Conservation (phyloP, 2,797 vertebrate species). For the Enteromius unitaeniatus region DNA sequence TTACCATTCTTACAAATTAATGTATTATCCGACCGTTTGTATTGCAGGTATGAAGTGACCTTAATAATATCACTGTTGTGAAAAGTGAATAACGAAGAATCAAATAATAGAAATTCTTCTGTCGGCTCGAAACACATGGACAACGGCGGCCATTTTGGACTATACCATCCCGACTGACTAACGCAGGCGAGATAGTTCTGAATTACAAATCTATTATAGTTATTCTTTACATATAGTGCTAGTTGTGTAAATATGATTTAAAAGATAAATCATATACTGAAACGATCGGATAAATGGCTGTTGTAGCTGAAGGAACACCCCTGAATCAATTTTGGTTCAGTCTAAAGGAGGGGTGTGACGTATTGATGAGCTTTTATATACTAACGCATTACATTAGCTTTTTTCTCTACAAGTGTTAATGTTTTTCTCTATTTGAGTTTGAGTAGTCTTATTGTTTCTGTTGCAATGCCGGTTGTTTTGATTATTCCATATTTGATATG, state of each 20-base stretch:
- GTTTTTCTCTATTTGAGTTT: not conserved
- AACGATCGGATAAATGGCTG: not conserved
- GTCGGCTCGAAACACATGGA: conserved; percentile 40
- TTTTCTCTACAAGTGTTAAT: too few species aligned
- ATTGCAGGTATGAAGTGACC: not conserved
- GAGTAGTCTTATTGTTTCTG: not conserved
- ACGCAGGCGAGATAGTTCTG: not conserved
- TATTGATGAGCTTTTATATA: too few species aligned
- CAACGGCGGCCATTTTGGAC: conserved; percentile 59
- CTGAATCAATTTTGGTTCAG: conserved; percentile 16
- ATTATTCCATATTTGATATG: not conserved
- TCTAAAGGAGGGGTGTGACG: not conserved
- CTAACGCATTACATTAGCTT: too few species aligned
- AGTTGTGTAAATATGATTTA: not conserved
- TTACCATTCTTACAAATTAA: conserved; percentile 43
- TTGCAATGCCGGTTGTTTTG: not conserved
- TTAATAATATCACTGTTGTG: not conserved
- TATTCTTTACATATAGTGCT: not conserved
- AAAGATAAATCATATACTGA: too few species aligned
- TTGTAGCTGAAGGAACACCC: not conserved
- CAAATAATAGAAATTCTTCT: not conserved
- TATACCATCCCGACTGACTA: conserved; percentile 52
- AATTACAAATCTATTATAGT: not conserved
- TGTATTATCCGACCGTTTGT: not conserved
- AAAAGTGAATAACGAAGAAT: not conserved